Evolutionary conservation across 2,888 invertebrate species (phyloP).

Genomic region (Pterobdella sp.): DNA sequence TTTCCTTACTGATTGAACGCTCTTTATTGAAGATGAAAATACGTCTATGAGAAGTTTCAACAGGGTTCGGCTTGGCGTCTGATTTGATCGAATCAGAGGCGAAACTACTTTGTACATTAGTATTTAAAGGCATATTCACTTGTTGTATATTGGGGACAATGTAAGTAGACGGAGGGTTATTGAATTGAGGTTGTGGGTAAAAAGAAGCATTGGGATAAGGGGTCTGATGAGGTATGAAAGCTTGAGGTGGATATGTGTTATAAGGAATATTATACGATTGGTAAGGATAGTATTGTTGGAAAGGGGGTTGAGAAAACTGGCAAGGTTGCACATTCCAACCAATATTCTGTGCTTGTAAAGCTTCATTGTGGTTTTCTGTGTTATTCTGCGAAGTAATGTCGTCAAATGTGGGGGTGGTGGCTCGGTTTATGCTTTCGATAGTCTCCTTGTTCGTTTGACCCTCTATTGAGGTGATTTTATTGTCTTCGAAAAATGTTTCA

Average conservation of each 20-base stretch:
- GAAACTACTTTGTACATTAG: not conserved
- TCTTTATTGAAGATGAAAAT: conserved; percentile 37
- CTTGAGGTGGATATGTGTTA: not conserved
- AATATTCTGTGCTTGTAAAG: not conserved
- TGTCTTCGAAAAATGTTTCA: not conserved
- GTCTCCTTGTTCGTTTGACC: not conserved
- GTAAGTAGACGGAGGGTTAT: not conserved
- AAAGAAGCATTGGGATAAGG: not conserved
- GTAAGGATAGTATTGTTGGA: not conserved
- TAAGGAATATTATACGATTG: not conserved
- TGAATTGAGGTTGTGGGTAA: not conserved
- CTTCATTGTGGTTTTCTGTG: not conserved
- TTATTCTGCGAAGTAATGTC: not conserved
- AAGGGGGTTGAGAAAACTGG: not conserved
- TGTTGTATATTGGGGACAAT: not conserved
- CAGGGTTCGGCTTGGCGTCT: not conserved
- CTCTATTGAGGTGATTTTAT: not conserved
- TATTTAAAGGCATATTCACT: conserved; percentile 3
- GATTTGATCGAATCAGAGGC: not conserved
- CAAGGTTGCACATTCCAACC: not conserved
- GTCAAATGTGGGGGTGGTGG: conserved; percentile 5
- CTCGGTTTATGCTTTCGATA: not conserved
- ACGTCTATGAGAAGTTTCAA: conserved; percentile 24
- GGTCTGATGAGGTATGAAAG: not conserved
- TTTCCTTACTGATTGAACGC: conserved; percentile 33